These are phyloP conservation scores for Drosophila oshimai DNA, from an alignment of 1,140 invertebrate species.

Conservation along the genomic window DNA sequence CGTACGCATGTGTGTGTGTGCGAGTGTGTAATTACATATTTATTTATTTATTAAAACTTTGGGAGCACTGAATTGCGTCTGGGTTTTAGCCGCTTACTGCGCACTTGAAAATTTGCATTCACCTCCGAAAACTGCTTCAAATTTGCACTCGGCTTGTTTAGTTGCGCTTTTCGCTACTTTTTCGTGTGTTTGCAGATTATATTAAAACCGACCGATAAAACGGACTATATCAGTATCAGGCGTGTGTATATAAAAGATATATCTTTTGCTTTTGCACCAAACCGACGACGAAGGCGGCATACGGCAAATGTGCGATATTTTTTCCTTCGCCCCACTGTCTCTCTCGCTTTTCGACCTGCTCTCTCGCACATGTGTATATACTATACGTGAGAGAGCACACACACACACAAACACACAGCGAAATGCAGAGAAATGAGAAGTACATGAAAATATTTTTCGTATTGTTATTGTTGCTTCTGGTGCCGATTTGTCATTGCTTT, in stretches of 20 bases:
- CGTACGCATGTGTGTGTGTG: slow-evolving; percentile 1
- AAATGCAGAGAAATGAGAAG: slow-evolving; percentile 19
- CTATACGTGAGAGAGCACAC: slow-evolving; percentile 36
- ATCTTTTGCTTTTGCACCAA: slow-evolving; percentile 72
- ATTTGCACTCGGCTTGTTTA: slow-evolving; percentile 12
- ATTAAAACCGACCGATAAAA: slow-evolving; percentile 43
- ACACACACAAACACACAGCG: slow-evolving; percentile 2
- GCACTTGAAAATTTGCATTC: slow-evolving; percentile 69
- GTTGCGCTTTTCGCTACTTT: slow-evolving; percentile 5
- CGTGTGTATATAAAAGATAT: slow-evolving; percentile 38
- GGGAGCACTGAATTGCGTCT: slow-evolving; percentile 38
- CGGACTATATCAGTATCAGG: slow-evolving; percentile 26
- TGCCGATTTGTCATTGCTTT: background rate
- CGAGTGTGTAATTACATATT: slow-evolving; percentile 54
- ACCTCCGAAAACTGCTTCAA: slow-evolving; percentile 24
- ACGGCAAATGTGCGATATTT: slow-evolving; percentile 68
- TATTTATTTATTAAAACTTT: slow-evolving; percentile 69
- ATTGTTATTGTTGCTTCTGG: slow-evolving; percentile 35
- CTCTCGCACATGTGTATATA: slow-evolving; percentile 33
- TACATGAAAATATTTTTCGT: slow-evolving; percentile 31
- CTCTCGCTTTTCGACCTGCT: slow-evolving; percentile 8
- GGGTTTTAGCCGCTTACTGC: slow-evolving; percentile 51
- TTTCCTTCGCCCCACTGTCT: slow-evolving; percentile 18
- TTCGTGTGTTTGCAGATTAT: slow-evolving; percentile 33
- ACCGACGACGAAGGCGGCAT: slow-evolving; percentile 76